Evolutionary conservation across 1,140 invertebrate species (phyloP).

Genomic region (Caenorhabditis remanei): DNA sequence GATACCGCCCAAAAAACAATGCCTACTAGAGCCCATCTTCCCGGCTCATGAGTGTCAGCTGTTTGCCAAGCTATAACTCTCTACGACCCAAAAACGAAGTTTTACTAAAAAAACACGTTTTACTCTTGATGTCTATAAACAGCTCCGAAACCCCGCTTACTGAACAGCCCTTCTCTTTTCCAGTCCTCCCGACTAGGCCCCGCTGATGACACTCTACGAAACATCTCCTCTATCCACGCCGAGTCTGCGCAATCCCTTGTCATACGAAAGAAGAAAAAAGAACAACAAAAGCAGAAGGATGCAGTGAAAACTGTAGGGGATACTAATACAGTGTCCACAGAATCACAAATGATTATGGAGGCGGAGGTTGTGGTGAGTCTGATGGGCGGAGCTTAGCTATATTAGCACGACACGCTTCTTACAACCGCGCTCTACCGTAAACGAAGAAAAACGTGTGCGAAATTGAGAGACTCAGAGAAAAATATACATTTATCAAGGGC

Average conservation of each 20-base stretch:
- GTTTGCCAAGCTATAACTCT: neutral
- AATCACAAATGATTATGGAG: neutral
- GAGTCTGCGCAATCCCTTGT: neutral
- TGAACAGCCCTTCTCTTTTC: neutral
- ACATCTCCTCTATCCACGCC: constrained; percentile 3
- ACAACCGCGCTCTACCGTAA: no score
- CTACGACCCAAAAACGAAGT: no score
- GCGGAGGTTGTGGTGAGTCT: neutral
- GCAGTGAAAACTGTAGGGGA: neutral
- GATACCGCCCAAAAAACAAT: no score
- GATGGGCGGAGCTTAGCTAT: no score
- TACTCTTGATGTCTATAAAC: neutral
- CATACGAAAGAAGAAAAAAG: neutral
- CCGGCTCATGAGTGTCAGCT: no score
- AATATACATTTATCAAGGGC: no score
- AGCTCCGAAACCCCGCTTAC: no score
- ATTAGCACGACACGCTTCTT: no score
- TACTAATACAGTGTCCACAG: neutral
- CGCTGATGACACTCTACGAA: neutral
- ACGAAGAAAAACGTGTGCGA: no score
- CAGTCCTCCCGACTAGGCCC: neutral
- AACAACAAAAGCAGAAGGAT: neutral
- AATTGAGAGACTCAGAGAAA: no score
- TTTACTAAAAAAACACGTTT: no score
- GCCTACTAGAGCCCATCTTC: no score